Base-by-base conservation (phyloP, 2,797 vertebrate species). In the Sorex maritimensis region DNA sequence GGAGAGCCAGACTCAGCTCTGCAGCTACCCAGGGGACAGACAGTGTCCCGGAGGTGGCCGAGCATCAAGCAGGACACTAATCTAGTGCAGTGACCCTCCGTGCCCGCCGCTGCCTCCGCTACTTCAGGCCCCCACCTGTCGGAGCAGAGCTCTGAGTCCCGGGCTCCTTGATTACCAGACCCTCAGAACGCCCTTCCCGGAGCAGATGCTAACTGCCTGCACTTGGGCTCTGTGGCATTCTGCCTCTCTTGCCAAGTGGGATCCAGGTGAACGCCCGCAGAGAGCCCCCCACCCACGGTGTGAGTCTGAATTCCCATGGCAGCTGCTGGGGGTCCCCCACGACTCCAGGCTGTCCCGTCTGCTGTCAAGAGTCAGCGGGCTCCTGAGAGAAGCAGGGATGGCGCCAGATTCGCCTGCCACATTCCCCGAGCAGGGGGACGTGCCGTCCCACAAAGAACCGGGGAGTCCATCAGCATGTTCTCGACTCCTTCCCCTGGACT, bases 351-450 rank as follows among this genome's bases (percentile, higher is more conserved):
- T 14, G 9, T 6, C 26, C 41, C 30, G 67, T 74, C 38, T n/a
- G 34, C 34, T 34, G 34, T 73, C 0, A n/a, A 52, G 67, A 19
- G 65, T 44, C 21, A 61, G 19, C 46, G 72, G 79, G 58, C 41
- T 80, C n/a, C 0, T 1, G 4, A 11, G 15, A 19, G 72, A 88
- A 63, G 52, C 13, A 23, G 9, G 11, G 8, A 11, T 6, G 80
- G 5, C 5, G 6, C 23, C 0, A 0, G 55, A n/a, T 49, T 86
- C 3, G 46, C 61, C 44, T 61, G 52, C 11, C 9, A 12, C 49
- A 5, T 34, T 74, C 71, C 30, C 34, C 34, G 77, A 73, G n/a
- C 41, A 15, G 34, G 3, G 21, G 3, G 49, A 46, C 68, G 73
- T 1, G 30, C 49, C 44, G 49, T 55, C 41, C 7, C 78, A n/a